Percentiles rank a stretch among this genome's conserved stretches.
phyloP scores from a whole-genome alignment of 1,140 invertebrate genomes.

The Brachionus calyciflorus region DNA sequence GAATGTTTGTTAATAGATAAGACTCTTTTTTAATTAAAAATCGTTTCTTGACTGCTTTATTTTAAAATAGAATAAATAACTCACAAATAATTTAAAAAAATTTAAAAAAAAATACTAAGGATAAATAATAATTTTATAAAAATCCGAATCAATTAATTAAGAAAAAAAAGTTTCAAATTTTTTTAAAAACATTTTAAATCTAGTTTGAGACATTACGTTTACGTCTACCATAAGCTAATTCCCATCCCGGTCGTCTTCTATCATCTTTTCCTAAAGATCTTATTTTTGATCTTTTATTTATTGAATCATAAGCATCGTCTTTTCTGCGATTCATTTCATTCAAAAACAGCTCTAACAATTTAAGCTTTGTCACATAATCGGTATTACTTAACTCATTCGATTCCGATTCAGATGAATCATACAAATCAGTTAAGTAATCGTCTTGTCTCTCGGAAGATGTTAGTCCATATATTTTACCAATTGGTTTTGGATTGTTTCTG shows the following conservation, averaged over 20 bases:
- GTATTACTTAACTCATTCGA: neutral
- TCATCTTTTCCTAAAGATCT: constrained; percentile 13
- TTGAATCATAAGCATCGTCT: neutral
- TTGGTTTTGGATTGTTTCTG: neutral
- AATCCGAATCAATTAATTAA: too few species aligned
- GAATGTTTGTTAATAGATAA: too few species aligned
- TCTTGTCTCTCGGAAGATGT: neutral
- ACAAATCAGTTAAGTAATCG: neutral
- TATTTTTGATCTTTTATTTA: neutral
- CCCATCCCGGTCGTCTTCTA: constrained; percentile 10
- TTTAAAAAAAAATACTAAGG: too few species aligned
- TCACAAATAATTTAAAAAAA: too few species aligned
- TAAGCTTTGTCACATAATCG: neutral
- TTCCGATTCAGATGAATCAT: neutral
- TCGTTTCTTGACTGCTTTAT: too few species aligned
- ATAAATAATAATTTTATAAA: too few species aligned
- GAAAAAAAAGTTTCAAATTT: too few species aligned
- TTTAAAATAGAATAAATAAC: too few species aligned
- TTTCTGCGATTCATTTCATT: neutral
- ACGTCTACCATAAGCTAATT: constrained; percentile 13
- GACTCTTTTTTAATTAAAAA: too few species aligned
- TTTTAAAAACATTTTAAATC: too few species aligned
- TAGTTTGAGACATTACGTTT: constrained; percentile 3
- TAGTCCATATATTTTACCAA: neutral
- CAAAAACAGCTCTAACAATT: neutral